Evolutionary conservation across 2,113 vertebrate genomes (phyloP).

Genomic region (Ctenomys sociabilis): DNA sequence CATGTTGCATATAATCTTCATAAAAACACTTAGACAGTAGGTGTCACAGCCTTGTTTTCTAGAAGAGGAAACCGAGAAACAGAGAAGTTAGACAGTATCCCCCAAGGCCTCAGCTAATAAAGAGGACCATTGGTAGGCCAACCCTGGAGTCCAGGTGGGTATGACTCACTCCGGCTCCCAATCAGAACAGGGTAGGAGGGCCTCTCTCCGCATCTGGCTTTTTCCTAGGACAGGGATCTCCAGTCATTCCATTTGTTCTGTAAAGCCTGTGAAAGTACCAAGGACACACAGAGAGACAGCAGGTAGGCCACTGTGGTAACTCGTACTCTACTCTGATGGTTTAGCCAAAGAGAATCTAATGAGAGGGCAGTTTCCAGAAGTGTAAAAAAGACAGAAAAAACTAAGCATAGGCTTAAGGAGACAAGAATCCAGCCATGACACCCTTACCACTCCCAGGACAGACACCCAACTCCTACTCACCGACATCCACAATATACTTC

Average conservation of each 20-base stretch:
- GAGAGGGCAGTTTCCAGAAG: no score
- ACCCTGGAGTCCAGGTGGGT: neutral
- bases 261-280: neutral
- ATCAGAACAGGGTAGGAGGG: no score
- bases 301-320: neutral
- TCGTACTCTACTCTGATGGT: no score
- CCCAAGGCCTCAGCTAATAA: neutral
- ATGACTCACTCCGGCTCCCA: no score
- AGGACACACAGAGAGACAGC: neutral
- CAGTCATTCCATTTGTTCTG: neutral
- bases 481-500: neutral
- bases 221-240: neutral
- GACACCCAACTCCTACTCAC: neutral
- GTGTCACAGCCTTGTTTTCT: neutral
- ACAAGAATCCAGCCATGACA: neutral
- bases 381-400: neutral
- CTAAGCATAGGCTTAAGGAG: neutral
- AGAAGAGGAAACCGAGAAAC: neutral
- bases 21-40: no score
- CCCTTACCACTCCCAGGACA: neutral
- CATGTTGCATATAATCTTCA: neutral
- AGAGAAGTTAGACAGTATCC: neutral
- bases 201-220: neutral
- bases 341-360: neutral
- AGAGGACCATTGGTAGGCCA: neutral